These are phyloP conservation scores for Lepas anatifera DNA, from an alignment of 2,888 invertebrate species.

Conservation along the genomic window DNA sequence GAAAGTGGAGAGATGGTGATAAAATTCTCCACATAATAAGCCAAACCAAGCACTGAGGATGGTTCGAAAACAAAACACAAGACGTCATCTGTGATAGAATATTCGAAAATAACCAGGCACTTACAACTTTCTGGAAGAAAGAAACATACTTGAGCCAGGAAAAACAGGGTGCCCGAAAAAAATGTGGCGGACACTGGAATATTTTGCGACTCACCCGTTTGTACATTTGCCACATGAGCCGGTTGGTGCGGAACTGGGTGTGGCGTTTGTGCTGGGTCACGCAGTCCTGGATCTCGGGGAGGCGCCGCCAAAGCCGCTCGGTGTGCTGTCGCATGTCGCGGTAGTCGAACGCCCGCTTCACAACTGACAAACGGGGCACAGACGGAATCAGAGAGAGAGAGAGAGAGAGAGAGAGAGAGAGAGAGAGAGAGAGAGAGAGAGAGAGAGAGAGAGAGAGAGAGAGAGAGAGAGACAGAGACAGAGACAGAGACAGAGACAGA, in stretches of 20 bases:
- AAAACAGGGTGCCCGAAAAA: too few relatives aligned
- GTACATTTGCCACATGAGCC: not conserved
- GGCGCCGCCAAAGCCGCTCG: not conserved
- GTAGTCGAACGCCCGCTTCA: not conserved
- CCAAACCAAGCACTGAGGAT: too few relatives aligned
- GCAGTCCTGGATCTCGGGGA: not conserved
- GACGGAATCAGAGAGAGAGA: not conserved
- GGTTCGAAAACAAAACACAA: too few relatives aligned
- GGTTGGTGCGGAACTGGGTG: slow-evolving; percentile 5
- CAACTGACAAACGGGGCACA: not conserved
- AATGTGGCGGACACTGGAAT: too few relatives aligned
- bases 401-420: slow-evolving; percentile 3
- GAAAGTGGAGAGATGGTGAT: too few relatives aligned
- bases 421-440: slow-evolving; percentile 3
- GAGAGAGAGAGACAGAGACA: not conserved
- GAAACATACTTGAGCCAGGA: too few relatives aligned
- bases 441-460: not conserved
- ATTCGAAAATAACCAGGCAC: too few relatives aligned
- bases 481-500: not conserved
- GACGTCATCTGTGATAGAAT: too few relatives aligned
- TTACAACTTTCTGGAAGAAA: too few relatives aligned
- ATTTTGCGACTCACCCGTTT: not conserved
- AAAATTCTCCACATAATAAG: too few relatives aligned
- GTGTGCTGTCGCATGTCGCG: slow-evolving; percentile 1
- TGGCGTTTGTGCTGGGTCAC: not conserved